Conservation (phyloP, 1,140 invertebrate genomes). For the Drosophila neocordata region DNA sequence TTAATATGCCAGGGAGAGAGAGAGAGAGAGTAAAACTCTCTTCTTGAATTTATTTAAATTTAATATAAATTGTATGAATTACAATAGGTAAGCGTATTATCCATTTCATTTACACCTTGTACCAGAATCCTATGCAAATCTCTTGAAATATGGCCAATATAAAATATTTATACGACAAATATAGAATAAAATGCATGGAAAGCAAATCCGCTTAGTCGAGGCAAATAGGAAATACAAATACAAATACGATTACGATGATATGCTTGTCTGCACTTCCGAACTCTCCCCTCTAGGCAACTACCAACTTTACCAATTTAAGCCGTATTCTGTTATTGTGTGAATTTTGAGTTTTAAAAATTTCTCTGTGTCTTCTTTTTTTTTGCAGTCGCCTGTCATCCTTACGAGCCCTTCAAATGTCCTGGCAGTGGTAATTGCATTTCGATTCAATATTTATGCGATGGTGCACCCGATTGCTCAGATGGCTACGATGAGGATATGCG, state of each 20-base stretch:
- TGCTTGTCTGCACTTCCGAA: neutral
- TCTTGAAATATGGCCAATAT: neutral
- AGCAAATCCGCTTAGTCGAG: slow-evolving; percentile 28
- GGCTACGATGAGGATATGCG: slow-evolving; percentile 92
- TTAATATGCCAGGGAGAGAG: too few relatives aligned
- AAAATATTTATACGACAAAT: slow-evolving; percentile 11
- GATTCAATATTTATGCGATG: slow-evolving; percentile 97
- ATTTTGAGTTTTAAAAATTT: slow-evolving; percentile 5
- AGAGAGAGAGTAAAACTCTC: too few relatives aligned
- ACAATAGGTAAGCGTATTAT: slow-evolving; percentile 4
- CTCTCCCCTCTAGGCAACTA: neutral
- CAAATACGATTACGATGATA: slow-evolving; percentile 8
- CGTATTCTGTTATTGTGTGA: neutral
- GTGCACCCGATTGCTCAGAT: slow-evolving; percentile 96
- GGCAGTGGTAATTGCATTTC: slow-evolving; percentile 96
- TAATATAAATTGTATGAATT: neutral
- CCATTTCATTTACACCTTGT: neutral
- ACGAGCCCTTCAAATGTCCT: slow-evolving; percentile 97
- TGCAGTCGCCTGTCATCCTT: slow-evolving; percentile 90
- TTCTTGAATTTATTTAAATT: too few relatives aligned
- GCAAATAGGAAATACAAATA: slow-evolving; percentile 15
- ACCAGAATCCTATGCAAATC: neutral
- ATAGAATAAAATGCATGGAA: slow-evolving; percentile 27
- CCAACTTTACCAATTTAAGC: slow-evolving; percentile 3
- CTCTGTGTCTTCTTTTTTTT: slow-evolving; percentile 24